Percentiles rank a stretch among this genome's conserved stretches.
Evolutionary conservation across 2,113 vertebrate genomes (phyloP).

Genomic region (Verasper variegatus): DNA sequence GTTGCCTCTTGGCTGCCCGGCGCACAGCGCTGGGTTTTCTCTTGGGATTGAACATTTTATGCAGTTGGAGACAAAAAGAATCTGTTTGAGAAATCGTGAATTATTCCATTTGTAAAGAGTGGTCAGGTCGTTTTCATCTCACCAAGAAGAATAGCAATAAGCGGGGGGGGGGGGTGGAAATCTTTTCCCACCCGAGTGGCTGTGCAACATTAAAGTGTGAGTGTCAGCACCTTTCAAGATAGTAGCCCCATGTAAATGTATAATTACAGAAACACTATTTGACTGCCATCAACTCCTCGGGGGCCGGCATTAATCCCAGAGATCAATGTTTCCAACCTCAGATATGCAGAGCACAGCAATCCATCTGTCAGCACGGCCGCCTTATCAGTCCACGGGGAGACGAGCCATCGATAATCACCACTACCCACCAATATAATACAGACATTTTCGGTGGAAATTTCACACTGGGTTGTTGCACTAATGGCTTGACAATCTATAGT

Average conservation of each 20-base stretch:
- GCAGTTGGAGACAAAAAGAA: not conserved
- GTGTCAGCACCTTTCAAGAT: constrained; percentile 71
- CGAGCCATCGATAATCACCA: constrained; percentile 74
- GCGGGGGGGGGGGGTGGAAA: not conserved
- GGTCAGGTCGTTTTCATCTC: constrained; percentile 23
- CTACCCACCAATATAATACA: constrained; percentile 63
- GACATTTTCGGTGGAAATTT: constrained; percentile 70
- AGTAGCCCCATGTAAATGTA: constrained; percentile 74
- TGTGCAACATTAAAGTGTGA: constrained; percentile 46
- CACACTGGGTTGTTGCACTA: constrained; percentile 24
- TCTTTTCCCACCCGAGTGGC: constrained; percentile 33
- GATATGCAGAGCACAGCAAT: constrained; percentile 81
- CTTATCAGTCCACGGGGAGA: constrained; percentile 74
- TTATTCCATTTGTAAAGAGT: constrained; percentile 21
- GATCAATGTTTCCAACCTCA: constrained; percentile 78
- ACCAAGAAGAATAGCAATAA: constrained; percentile 19
- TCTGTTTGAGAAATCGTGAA: constrained; percentile 9
- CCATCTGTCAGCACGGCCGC: constrained; percentile 74
- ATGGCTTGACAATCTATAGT: constrained; percentile 31
- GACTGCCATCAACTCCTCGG: constrained; percentile 71
- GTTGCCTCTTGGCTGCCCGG: constrained; percentile 21
- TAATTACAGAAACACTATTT: constrained; percentile 83
- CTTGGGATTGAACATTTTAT: not conserved
- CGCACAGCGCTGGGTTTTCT: constrained; percentile 38
- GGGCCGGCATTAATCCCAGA: constrained; percentile 76